Base-by-base conservation (phyloP, 1,140 invertebrate species). In the Episyrphus balteatus region DNA sequence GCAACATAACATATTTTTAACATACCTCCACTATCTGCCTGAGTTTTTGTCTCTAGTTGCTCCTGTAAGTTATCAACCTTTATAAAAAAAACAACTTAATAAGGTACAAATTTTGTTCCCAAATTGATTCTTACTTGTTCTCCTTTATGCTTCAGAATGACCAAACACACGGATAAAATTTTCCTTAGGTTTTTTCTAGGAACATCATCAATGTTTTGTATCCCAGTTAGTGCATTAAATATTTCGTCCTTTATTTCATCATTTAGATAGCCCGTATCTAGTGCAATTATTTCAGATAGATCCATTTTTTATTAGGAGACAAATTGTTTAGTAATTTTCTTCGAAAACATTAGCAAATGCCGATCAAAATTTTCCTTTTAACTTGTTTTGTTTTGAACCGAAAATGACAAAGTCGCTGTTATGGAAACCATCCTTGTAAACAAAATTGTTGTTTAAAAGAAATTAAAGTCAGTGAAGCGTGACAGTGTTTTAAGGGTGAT, bases 101-200 rank as follows among this genome's bases (percentile, higher is more conserved):
- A 10, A 34, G 33, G n/a, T 34, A 10, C 10, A n/a, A 10, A 15
- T 15, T 40, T 40, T 40, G n/a, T 40, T 15, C 8, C n/a, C 12
- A 41, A 41, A 15, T 9, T 26, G 3, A 47, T n/a, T n/a, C 38
- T 18, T 3, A 56, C 60, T 48, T 65, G 50, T 38, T 62, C 52
- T 18, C 62, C 62, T 44, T 66, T 66, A 52, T 62, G 62, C 49
- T 60, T 50, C 51, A 66, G 8, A 3, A 65, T 60, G 21, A 62
- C 62, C 46, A 66, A 41, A 0, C 60, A 56, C 5, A 66, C 32
- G 7, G 62, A 60, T 17, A 66, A 45, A 11, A 62, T 65, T 21
- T 61, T 65, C 32, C 62, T 54, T 36, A 66, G 46, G 2, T 62
- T 66, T 38, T 54, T 58, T 33, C 61, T 61, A 40, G 62, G 62